phyloP scores from a whole-genome alignment of 1,140 invertebrate genomes.

The Drosophila tsacasi region DNA sequence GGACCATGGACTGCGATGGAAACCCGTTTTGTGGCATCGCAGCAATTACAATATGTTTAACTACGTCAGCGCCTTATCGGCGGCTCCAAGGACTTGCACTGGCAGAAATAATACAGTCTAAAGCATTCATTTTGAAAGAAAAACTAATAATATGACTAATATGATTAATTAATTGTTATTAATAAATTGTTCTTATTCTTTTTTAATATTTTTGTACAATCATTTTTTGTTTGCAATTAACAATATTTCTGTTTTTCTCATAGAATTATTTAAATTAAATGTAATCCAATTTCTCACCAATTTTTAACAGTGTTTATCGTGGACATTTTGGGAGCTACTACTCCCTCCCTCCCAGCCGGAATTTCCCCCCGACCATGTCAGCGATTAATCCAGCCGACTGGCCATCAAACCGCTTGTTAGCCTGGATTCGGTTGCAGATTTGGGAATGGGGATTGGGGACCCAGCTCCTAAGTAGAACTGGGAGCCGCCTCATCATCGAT shows the following conservation, averaged over 20 bases:
- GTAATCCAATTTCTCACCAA: neutral
- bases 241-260: too few species aligned
- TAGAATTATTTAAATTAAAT: too few species aligned
- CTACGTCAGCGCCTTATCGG: conserved; percentile 81
- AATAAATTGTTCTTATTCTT: too few species aligned
- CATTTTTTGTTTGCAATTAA: too few species aligned
- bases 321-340: conserved; percentile 31
- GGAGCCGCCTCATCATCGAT: conserved; percentile 72
- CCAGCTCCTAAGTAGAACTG: conserved; percentile 14
- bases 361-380: conserved; percentile 66
- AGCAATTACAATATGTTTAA: conserved; percentile 85
- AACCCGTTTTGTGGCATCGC: conserved; percentile 68
- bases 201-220: too few species aligned
- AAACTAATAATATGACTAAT: too few species aligned
- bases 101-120: neutral
- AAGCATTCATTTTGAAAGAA: too few species aligned
- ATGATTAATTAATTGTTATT: too few species aligned
- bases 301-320: conserved; percentile 2
- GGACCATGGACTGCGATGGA: conserved; percentile 14
- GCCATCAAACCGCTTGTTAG: conserved; percentile 74
- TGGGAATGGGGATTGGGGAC: conserved; percentile 28
- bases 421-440: conserved; percentile 31
- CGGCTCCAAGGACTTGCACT: conserved; percentile 26
- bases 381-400: conserved; percentile 77
- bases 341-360: conserved; percentile 9